phyloP scores from a whole-genome alignment of 2,888 invertebrate genomes.

The Drosophila peninsularis region DNA sequence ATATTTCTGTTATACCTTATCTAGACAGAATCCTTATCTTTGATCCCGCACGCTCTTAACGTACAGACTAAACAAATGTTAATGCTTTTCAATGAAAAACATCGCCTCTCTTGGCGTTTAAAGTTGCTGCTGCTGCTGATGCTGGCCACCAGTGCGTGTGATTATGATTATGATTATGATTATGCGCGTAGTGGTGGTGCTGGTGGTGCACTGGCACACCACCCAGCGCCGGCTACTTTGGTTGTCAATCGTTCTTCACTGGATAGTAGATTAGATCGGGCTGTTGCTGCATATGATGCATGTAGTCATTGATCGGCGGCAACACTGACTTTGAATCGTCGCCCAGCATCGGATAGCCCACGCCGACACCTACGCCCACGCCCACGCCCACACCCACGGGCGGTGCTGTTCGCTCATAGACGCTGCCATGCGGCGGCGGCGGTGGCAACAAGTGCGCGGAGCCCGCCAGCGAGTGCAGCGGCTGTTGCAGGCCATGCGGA shows the following conservation, averaged over 20 bases:
- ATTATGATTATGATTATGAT: conserved; percentile 62
- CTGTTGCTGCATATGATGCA: conserved; percentile 83
- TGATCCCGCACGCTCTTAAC: neutral
- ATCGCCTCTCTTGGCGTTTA: conserved; percentile 81
- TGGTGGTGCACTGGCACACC: conserved; percentile 51
- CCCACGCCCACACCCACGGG: conserved; percentile 69
- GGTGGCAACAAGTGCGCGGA: conserved; percentile 76
- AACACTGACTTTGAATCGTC: conserved; percentile 83
- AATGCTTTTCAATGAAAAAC: conserved; percentile 78
- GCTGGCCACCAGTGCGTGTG: conserved; percentile 72
- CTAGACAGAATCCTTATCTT: conserved; percentile 49
- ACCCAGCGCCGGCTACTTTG: conserved; percentile 73
- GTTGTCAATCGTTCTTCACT: conserved; percentile 84
- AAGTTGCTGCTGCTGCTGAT: conserved; percentile 69
- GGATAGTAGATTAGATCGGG: conserved; percentile 84
- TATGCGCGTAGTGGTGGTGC: conserved; percentile 52
- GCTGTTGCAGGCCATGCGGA: conserved; percentile 62
- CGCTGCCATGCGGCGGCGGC: conserved; percentile 74
- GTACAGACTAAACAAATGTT: conserved; percentile 41
- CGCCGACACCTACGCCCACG: conserved; percentile 58
- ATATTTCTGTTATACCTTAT: conserved; percentile 35
- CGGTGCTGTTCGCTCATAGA: conserved; percentile 76
- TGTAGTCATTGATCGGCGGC: conserved; percentile 84
- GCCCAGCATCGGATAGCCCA: conserved; percentile 74
- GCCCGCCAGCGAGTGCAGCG: conserved; percentile 66